Evolutionary conservation across 2,888 invertebrate species (phyloP), one percentile per base, ranked within the genome.

Genomic region (Phlogophora meticulosa): DNA sequence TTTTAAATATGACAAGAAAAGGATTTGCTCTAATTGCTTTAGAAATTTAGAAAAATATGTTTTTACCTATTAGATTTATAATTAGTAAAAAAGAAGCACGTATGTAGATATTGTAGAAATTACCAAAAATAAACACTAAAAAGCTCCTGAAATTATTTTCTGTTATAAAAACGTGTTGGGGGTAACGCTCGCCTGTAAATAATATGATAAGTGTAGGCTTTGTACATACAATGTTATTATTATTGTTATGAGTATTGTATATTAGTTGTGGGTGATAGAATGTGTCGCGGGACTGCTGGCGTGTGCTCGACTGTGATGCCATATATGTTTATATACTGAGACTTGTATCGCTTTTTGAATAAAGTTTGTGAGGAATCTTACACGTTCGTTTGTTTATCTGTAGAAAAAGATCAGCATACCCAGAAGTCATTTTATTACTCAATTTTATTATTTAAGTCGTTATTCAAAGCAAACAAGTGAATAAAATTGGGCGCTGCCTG

Each of bases 261-360:
- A 49, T 42, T 38, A 53, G 53, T 34, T 57, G 32, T 46, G 48
- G 13, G 49, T 57, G 43, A 57, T 53, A 34, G 58, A 52, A 34
- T 42, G 49, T 48, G 34, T 62, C 5, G 15, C 38, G 61, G 24
- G 46, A 32, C 46, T 64, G 51, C 24, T 56, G 66, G 36, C 58
- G 69, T 45, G 55, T 52, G 62, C 61, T 74, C 51, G 55, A 82
- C 67, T 82, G 80, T 76, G 82, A 82, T 82, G 82, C 82, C 82
- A 82, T 82, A 79, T 34, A 53, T 72, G 34, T 63, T 42, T 66
- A 56, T 60, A 32, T 62, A 53, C 43, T 52, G 46, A 43, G 38
- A 46, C 40, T 38, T 60, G 49, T 60, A 63, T 64, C 36, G 73
- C 66, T 64, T 75, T 74, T 69, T 22, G 59, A 80, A 67, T 80